Percentiles rank a stretch among this genome's conserved stretches.
Evolutionary conservation across 2,113 vertebrate species (phyloP).

Genomic region (Hucho hucho): DNA sequence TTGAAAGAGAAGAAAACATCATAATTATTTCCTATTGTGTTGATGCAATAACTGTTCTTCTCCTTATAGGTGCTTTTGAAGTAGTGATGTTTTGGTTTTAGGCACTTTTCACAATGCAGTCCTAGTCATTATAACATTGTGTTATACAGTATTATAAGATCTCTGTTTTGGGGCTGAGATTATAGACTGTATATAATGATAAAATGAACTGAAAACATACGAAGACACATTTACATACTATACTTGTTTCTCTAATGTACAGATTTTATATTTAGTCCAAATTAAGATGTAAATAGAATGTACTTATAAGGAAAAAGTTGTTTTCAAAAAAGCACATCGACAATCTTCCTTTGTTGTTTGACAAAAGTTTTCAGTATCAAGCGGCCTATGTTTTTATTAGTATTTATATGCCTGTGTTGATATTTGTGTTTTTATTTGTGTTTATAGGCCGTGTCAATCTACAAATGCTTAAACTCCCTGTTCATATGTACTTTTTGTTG

Average conservation of each 20-base stretch:
- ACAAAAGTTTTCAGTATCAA: slow-evolving; percentile 22
- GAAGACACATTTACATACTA: not conserved
- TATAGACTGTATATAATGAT: not conserved
- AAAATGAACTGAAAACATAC: not conserved
- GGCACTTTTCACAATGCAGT: not conserved
- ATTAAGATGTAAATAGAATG: not conserved
- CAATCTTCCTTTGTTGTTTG: slow-evolving; percentile 34
- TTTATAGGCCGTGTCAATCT: not conserved
- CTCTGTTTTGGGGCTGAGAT: not conserved
- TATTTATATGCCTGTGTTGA: not conserved
- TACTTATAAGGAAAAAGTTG: not conserved
- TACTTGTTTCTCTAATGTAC: slow-evolving; percentile 7
- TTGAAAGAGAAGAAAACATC: not conserved
- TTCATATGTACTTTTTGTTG: slow-evolving; percentile 4
- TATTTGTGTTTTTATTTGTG: not conserved
- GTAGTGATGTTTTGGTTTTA: not conserved
- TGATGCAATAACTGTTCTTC: not conserved
- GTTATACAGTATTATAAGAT: not conserved
- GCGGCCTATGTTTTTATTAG: not conserved
- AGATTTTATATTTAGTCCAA: not conserved
- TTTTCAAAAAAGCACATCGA: slow-evolving; percentile 18
- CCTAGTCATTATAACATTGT: not conserved
- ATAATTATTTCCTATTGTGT: not conserved
- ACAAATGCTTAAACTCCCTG: not conserved
- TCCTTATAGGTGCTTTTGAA: not conserved